A percentile compares a stretch with the other conserved stretches of the same genome.
These are phyloP conservation scores for Beris chalybata DNA, from an alignment of 2,888 invertebrate genomes.

Conservation along the genomic window DNA sequence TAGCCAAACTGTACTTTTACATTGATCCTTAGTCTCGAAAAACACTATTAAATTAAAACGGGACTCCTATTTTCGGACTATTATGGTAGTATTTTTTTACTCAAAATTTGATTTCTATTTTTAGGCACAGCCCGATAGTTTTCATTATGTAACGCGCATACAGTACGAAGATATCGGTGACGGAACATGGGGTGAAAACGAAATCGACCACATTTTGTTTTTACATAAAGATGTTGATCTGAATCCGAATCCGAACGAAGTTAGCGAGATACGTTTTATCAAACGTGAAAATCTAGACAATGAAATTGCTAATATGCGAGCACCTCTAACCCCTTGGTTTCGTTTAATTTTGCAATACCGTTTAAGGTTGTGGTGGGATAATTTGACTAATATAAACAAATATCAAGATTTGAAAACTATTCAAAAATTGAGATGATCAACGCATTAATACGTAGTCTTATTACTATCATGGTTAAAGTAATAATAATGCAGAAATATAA, in stretches of 20 bases:
- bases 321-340: conserved; percentile 93
- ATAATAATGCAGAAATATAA: no score
- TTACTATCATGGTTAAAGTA: no score
- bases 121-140: conserved; percentile 66
- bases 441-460: no score
- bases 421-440: conserved; percentile 45
- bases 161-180: conserved; percentile 82
- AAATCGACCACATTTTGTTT: conserved; percentile 94
- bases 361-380: conserved; percentile 89
- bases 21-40: no score
- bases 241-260: conserved; percentile 86
- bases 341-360: conserved; percentile 78
- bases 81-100: no score
- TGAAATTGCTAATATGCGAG: conserved; percentile 57
- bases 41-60: no score
- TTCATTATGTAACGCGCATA: conserved; percentile 85
- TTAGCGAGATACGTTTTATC: conserved; percentile 78
- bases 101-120: not conserved
- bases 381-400: conserved; percentile 73
- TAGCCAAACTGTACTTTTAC: no score
- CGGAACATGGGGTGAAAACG: conserved; percentile 93
- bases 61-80: no score
- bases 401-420: conserved; percentile 74
- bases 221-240: conserved; percentile 77
- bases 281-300: conserved; percentile 68